Percentiles rank a stretch among this genome's conserved stretches.
These are phyloP conservation scores for Elysia crispata DNA, from an alignment of 2,888 invertebrate genomes.

Conservation along the genomic window DNA sequence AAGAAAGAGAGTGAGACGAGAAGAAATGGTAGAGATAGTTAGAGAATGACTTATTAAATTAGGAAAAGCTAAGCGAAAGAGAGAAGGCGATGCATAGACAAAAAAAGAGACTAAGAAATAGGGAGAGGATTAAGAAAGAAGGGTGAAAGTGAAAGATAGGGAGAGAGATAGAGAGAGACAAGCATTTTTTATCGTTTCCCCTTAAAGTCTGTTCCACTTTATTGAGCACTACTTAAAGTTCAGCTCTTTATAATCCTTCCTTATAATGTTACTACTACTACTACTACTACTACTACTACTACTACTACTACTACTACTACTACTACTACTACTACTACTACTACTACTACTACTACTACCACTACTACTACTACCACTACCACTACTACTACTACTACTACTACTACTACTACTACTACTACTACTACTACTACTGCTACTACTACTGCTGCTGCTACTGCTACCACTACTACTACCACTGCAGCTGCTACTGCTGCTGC, in stretches of 20 bases:
- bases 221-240: not conserved
- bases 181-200: too few relatives aligned
- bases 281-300: conserved; percentile 22
- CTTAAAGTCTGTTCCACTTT: not conserved
- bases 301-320: conserved; percentile 21
- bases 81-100: too few relatives aligned
- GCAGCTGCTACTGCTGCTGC: not conserved
- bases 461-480: conserved; percentile 24
- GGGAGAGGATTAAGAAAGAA: too few relatives aligned
- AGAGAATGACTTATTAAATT: too few relatives aligned
- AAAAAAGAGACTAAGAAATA: too few relatives aligned
- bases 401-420: not conserved
- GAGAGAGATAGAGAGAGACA: too few relatives aligned
- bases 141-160: too few relatives aligned
- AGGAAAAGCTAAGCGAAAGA: too few relatives aligned
- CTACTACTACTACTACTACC: conserved; percentile 24
- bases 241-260: not conserved
- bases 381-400: conserved; percentile 13
- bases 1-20: too few relatives aligned
- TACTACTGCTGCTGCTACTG: conserved; percentile 31
- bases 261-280: conserved; percentile 1
- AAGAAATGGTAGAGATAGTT: too few relatives aligned
- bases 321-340: conserved; percentile 26
- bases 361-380: not conserved
- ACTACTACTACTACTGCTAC: not conserved